A percentile compares a stretch with the other conserved stretches of the same genome.
phyloP scores from a whole-genome alignment of 2,888 invertebrate species.

The Bombyx huttoni region DNA sequence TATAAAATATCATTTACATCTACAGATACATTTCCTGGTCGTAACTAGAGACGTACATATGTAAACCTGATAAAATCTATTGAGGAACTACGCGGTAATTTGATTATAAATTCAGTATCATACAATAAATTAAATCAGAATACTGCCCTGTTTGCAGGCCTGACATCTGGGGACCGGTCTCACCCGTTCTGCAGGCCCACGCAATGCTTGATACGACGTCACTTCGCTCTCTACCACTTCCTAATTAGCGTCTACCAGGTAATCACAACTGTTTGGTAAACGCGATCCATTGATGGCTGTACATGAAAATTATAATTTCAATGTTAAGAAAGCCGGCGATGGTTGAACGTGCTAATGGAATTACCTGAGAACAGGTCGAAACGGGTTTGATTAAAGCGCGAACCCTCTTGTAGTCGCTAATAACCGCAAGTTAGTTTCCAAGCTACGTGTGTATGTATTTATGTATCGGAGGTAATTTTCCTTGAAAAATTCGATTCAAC shows the following conservation, averaged over 20 bases:
- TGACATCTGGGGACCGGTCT: slow-evolving; percentile 66
- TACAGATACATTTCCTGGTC: neutral
- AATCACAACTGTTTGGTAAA: slow-evolving; percentile 1
- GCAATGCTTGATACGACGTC: slow-evolving; percentile 42
- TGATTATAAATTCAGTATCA: neutral
- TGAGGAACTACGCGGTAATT: neutral
- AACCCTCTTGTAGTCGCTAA: slow-evolving; percentile 34
- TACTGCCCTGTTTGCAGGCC: slow-evolving; percentile 38
- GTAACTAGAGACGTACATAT: neutral
- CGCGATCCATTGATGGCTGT: slow-evolving; percentile 10
- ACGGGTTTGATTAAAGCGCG: slow-evolving; percentile 31
- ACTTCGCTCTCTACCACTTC: slow-evolving; percentile 14
- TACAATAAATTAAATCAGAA: slow-evolving; percentile 11
- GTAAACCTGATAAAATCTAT: neutral
- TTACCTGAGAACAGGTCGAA: slow-evolving; percentile 2
- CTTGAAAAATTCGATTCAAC: slow-evolving; percentile 22
- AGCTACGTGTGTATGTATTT: slow-evolving; percentile 49
- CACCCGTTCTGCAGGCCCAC: slow-evolving; percentile 62
- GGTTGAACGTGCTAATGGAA: slow-evolving; percentile 5
- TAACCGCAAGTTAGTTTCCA: slow-evolving; percentile 40
- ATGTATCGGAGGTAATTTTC: slow-evolving; percentile 54
- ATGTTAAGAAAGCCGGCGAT: slow-evolving; percentile 10
- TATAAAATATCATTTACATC: neutral
- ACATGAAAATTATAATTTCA: neutral
- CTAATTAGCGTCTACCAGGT: slow-evolving; percentile 7